Evolutionary conservation across 2,888 invertebrate genomes (phyloP).

Genomic region (Lymantria monacha): DNA sequence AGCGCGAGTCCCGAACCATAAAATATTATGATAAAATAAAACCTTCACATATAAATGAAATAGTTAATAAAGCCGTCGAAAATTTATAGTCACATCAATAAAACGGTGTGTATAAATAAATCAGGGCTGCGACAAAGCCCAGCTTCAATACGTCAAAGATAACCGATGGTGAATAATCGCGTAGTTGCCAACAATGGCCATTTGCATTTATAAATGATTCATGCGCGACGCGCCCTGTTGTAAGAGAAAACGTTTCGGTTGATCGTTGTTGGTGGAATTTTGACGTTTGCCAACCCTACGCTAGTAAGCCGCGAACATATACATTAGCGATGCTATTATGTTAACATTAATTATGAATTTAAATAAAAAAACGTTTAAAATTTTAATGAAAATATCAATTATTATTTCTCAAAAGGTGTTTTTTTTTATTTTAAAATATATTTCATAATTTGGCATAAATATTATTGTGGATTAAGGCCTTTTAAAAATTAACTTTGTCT

Average conservation of each 20-base stretch:
- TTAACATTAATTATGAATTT: not conserved
- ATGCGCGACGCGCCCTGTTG: slow-evolving; percentile 53
- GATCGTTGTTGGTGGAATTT: slow-evolving; percentile 46
- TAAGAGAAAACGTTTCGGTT: slow-evolving; percentile 55
- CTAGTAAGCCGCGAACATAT: slow-evolving; percentile 5
- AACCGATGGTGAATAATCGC: slow-evolving; percentile 67
- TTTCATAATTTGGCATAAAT: too few species aligned
- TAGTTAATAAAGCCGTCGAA: slow-evolving; percentile 33
- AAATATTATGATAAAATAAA: too few species aligned
- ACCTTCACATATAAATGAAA: slow-evolving; percentile 23
- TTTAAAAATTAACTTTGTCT: too few species aligned
- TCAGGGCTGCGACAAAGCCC: slow-evolving; percentile 36
- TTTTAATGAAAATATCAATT: too few species aligned
- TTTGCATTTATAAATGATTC: slow-evolving; percentile 76
- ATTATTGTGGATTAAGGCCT: too few species aligned
- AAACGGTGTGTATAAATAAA: slow-evolving; percentile 41
- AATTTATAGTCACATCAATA: slow-evolving; percentile 37
- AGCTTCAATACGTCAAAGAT: slow-evolving; percentile 61
- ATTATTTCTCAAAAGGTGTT: too few species aligned
- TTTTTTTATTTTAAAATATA: too few species aligned
- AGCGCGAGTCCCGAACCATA: too few species aligned
- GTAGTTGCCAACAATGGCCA: slow-evolving; percentile 61
- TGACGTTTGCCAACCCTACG: slow-evolving; percentile 51
- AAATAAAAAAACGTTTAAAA: not conserved
- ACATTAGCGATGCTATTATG: slow-evolving; percentile 8